Evolutionary conservation across 1,140 invertebrate species (phyloP), one percentile per base, ranked within the genome.

Genomic region (Panonychus citri): DNA sequence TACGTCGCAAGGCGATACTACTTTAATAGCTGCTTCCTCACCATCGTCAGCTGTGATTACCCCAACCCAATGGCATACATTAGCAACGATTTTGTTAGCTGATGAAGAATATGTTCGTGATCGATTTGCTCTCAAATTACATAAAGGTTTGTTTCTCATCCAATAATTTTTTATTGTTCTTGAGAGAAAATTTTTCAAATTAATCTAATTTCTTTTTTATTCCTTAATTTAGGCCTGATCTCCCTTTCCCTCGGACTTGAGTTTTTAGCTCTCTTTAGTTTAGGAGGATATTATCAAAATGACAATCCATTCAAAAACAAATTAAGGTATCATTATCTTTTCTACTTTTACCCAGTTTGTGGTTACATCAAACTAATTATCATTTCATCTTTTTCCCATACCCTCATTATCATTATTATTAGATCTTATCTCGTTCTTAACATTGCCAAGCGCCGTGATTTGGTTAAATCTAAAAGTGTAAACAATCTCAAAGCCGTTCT

Each of bases 191-290:
- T 19, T 15, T 40, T 7, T 2, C n/a, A 21, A n/a, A 19, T 46
- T 46, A 2, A 46, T 21, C 43, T 21, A 34, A 46, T 46, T 17
- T 8, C 17, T 1, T 15, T 1, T 51, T 27, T 27, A 51, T 51
- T 24, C 1, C 13, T 49, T 27, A n/a, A 15, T 27, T 19, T n/a
- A 51, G 52, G 55, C 5, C 70, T 84, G 27, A 73, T 78, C 8
- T 75, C 58, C 17, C 57, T 73, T 43, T 65, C 65, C 53, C 73
- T 97, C 50, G 90, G 90, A 2, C 69, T 95, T 53, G 88, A 95
- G 70, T 97, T 95, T 71, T 93, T 97, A 87, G 87, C 87, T 28
- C 85, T 88, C 68, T 91, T 94, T 70, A 82, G 81, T 12, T 71
- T 95, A 26, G 83, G 69, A 56, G 88, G 86, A 12, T 27, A 19